Conservation (phyloP, 2,797 vertebrate species). For the Spheniscus humboldti region DNA sequence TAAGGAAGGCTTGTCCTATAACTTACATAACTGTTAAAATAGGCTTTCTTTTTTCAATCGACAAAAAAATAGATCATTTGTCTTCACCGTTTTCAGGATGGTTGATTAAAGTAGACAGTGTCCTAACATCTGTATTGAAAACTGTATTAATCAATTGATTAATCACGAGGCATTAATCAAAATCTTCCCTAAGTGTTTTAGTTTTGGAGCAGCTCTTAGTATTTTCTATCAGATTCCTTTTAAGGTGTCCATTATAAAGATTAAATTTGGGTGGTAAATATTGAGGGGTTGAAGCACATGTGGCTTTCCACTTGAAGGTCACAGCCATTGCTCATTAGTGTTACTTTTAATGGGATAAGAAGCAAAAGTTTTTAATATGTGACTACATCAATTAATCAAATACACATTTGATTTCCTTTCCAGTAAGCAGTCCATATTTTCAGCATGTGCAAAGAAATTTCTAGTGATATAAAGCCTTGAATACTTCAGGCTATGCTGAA, state of each 20-base stretch:
- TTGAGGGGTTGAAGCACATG: conserved; percentile 73
- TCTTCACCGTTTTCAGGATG: conserved; percentile 78
- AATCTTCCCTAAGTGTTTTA: conserved; percentile 87
- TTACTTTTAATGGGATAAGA: conserved; percentile 85
- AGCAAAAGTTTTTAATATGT: conserved; percentile 82
- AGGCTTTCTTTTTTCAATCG: conserved; percentile 63
- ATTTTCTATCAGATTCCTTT: conserved; percentile 85
- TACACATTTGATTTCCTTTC: conserved; percentile 70
- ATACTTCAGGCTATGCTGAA: background rate
- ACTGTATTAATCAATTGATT: conserved; percentile 99
- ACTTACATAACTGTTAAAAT: conserved; percentile 77
- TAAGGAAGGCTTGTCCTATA: conserved; percentile 65
- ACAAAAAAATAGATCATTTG: conserved; percentile 75
- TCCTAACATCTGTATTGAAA: conserved; percentile 94
- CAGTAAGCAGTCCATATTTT: conserved; percentile 70
- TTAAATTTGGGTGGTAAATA: conserved; percentile 85
- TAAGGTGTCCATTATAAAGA: conserved; percentile 88
- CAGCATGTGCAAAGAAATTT: conserved; percentile 51
- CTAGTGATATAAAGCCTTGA: background rate
- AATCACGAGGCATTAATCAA: conserved; percentile 92
- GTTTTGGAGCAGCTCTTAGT: conserved; percentile 83
- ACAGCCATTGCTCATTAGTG: conserved; percentile 79
- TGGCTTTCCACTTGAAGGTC: conserved; percentile 78
- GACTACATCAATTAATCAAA: conserved; percentile 78
- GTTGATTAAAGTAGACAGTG: conserved; percentile 84